A percentile compares a stretch with the other conserved stretches of the same genome.
Conservation (phyloP, 2,113 vertebrate genomes). For the Urocynchramus pylzowi region DNA sequence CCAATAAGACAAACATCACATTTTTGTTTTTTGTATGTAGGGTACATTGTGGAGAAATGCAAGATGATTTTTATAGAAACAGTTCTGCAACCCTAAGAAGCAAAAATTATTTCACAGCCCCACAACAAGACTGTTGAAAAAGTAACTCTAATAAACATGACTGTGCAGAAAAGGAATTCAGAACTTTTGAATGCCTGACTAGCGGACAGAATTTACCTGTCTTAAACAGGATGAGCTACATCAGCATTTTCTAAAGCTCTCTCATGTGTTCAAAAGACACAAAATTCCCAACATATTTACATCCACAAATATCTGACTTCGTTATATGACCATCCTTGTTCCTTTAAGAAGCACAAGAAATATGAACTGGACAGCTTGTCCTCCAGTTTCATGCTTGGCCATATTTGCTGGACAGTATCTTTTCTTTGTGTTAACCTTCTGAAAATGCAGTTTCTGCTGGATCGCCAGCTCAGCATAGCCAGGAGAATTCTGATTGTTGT, state of each 20-base stretch:
- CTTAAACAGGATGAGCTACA: neutral
- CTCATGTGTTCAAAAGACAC: neutral
- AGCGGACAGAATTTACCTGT: neutral
- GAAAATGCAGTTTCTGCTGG: neutral
- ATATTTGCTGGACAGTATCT: neutral
- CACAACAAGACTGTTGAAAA: neutral
- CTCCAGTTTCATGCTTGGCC: neutral
- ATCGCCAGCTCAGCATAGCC: neutral
- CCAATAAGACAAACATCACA: fast-evolving
- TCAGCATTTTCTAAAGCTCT: neutral
- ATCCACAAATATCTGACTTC: neutral
- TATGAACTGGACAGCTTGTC: neutral
- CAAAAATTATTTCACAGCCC: neutral
- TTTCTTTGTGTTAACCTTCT: neutral
- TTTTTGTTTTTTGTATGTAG: neutral
- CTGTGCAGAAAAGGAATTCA: neutral
- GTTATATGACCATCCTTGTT: neutral
- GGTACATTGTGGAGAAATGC: neutral
- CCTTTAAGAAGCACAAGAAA: neutral
- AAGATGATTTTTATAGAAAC: neutral
- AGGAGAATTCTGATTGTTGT: neutral
- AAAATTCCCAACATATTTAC: neutral
- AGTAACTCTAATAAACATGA: neutral
- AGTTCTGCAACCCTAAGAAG: neutral
- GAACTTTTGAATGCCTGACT: neutral